Conservation (phyloP, 2,888 invertebrate genomes). For the Digitonthophagus gazella region DNA sequence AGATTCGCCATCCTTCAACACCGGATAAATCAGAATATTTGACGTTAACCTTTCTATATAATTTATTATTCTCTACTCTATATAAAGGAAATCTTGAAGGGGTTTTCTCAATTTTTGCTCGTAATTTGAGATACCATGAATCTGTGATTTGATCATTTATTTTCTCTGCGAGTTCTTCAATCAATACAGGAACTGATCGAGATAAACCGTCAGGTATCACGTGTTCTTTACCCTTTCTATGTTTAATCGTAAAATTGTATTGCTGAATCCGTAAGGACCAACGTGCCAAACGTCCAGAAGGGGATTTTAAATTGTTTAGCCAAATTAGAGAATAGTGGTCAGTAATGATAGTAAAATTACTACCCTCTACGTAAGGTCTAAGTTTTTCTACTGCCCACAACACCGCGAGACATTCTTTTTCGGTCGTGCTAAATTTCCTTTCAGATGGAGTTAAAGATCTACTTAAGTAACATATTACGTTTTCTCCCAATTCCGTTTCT, state of each 20-base stretch:
- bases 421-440: conserved; percentile 28
- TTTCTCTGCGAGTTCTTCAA: neutral
- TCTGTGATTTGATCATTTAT: neutral
- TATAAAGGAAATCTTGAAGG: neutral
- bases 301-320: conserved; percentile 5
- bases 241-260: neutral
- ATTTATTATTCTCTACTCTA: neutral
- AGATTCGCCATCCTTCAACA: neutral
- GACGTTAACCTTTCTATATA: neutral
- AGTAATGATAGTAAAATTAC: conserved; percentile 15
- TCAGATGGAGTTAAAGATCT: conserved; percentile 28
- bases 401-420: conserved; percentile 17
- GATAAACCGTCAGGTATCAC: neutral
- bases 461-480: conserved; percentile 30
- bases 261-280: neutral
- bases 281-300: no score
- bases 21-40: neutral
- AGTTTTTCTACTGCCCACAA: conserved; percentile 15
- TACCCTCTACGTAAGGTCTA: conserved; percentile 14
- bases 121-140: neutral
- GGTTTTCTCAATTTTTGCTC: neutral
- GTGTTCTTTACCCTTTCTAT: neutral
- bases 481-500: conserved; percentile 27
- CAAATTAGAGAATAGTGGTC: conserved; percentile 17
- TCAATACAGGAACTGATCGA: neutral